Percentiles rank a stretch among this genome's conserved stretches.
phyloP scores from a whole-genome alignment of 1,140 invertebrate species.

The Polypedilum vanderplanki region DNA sequence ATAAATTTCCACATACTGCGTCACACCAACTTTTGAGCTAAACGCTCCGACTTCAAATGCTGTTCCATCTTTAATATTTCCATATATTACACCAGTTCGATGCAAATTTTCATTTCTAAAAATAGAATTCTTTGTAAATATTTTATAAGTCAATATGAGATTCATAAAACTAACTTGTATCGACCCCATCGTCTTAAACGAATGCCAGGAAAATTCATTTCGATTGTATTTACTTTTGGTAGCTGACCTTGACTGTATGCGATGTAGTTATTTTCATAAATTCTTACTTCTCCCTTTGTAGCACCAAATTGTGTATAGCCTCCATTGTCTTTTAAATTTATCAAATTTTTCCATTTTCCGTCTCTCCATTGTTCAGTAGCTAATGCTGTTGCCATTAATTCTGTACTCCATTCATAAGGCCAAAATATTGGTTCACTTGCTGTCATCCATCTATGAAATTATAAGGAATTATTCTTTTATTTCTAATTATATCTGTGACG shows the following conservation, averaged over 20 bases:
- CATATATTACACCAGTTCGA: conserved; percentile 31
- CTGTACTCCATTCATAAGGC: not conserved
- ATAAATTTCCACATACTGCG: conserved; percentile 34
- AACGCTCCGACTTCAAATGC: conserved; percentile 35
- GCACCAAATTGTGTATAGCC: conserved; percentile 12
- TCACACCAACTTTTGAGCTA: conserved; percentile 33
- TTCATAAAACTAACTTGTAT: not conserved
- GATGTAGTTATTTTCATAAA: not conserved
- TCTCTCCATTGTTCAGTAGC: conserved; percentile 2
- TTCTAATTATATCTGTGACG: not conserved
- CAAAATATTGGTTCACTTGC: not conserved
- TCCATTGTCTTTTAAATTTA: not conserved
- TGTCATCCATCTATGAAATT: not conserved
- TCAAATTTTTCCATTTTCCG: not conserved
- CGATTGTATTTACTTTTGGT: not conserved
- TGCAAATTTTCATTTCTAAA: not conserved
- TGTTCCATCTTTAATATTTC: conserved; percentile 35
- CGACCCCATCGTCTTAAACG: not conserved
- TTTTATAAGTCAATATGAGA: no score
- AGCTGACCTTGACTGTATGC: not conserved
- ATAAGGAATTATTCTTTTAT: not conserved
- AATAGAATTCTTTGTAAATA: no score
- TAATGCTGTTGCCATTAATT: not conserved
- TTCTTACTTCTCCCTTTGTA: not conserved
- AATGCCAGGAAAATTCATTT: not conserved